Percentiles rank a stretch among this genome's conserved stretches.
These are phyloP conservation scores for Amphiprion percula DNA, from an alignment of 2,113 vertebrate species.

Conservation along the genomic window DNA sequence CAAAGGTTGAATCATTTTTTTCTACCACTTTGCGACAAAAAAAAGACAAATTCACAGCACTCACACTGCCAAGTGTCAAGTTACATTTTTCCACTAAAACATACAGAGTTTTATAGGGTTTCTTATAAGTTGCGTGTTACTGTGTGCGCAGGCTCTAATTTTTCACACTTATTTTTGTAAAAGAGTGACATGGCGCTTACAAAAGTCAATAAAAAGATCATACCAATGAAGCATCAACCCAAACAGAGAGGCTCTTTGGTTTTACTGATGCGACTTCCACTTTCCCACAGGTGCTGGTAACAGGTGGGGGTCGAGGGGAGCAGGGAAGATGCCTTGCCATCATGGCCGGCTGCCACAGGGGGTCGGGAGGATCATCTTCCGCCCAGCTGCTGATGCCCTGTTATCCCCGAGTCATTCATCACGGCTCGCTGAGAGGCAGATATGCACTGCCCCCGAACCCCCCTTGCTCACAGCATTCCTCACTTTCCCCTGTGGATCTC, in stretches of 20 bases:
- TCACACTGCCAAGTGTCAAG: no score
- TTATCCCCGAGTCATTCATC: slow-evolving; percentile 73
- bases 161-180: neutral
- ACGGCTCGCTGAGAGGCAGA: slow-evolving; percentile 76
- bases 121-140: neutral
- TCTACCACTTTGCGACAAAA: no score
- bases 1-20: no score
- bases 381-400: slow-evolving; percentile 78
- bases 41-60: no score
- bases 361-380: slow-evolving; percentile 70
- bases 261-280: slow-evolving; percentile 25
- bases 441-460: slow-evolving; percentile 47
- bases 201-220: neutral
- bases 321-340: slow-evolving; percentile 1
- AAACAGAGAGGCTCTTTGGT: neutral
- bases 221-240: no score
- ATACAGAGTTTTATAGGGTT: no score
- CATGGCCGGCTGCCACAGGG: slow-evolving; percentile 35
- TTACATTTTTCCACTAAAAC: no score
- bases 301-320: slow-evolving; percentile 54
- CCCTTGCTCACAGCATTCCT: slow-evolving; percentile 58
- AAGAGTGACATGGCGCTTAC: neutral
- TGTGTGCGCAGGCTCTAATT: neutral
- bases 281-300: slow-evolving; percentile 65
- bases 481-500: slow-evolving; percentile 55